Percentiles rank a stretch among this genome's conserved stretches.
Evolutionary conservation across 2,888 invertebrate species (phyloP).

Genomic region (Chrysolina oricalcia): DNA sequence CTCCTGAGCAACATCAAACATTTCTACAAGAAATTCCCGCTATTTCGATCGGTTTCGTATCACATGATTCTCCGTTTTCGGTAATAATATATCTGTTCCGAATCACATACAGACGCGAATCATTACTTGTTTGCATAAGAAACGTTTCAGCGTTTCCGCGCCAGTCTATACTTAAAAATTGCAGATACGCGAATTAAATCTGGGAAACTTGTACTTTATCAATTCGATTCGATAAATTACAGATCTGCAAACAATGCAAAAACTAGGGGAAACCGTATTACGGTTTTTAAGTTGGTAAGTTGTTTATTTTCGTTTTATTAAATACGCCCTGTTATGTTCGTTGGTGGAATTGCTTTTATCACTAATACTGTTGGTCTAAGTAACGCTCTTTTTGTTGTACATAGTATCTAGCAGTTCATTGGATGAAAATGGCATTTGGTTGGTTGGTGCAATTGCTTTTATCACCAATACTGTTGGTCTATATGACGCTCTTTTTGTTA

Average conservation of each 20-base stretch:
- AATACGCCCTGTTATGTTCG: not conserved
- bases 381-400: too few relatives aligned
- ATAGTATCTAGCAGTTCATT: too few relatives aligned
- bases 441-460: too few relatives aligned
- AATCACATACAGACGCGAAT: slow-evolving; percentile 6
- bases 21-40: slow-evolving; percentile 2
- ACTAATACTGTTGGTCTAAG: too few relatives aligned
- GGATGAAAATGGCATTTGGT: too few relatives aligned
- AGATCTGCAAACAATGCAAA: slow-evolving; percentile 25
- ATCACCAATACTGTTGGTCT: too few relatives aligned
- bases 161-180: slow-evolving; percentile 40
- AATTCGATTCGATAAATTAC: slow-evolving; percentile 42
- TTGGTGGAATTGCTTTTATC: too few relatives aligned
- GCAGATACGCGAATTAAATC: slow-evolving; percentile 41
- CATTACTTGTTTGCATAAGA: slow-evolving; percentile 33
- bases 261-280: slow-evolving; percentile 11
- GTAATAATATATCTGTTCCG: slow-evolving; percentile 14
- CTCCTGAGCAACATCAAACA: not conserved
- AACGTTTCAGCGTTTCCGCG: slow-evolving; percentile 21
- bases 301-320: not conserved
- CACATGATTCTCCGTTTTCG: slow-evolving; percentile 24
- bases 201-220: slow-evolving; percentile 43
- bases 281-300: not conserved
- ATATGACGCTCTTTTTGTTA: too few relatives aligned
- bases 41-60: slow-evolving; percentile 2